These are phyloP conservation scores for Mus minutoides DNA, from an alignment of 2,797 vertebrate species.

Conservation along the genomic window DNA sequence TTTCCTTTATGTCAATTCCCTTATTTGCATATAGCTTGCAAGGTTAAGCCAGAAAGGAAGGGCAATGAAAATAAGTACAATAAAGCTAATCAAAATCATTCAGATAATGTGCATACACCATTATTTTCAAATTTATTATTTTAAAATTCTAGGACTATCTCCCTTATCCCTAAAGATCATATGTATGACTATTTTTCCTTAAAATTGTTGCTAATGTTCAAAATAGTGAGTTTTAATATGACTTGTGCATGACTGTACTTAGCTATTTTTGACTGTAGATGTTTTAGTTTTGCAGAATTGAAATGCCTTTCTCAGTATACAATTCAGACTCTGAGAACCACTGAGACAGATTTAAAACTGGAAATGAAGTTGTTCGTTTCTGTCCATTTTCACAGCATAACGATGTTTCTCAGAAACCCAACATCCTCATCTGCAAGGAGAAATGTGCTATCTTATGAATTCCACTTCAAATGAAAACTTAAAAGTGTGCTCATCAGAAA, in stretches of 20 bases:
- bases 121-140: neutral
- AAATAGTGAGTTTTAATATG: neutral
- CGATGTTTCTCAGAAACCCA: neutral
- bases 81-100: neutral
- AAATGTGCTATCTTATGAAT: neutral
- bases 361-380: neutral
- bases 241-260: neutral
- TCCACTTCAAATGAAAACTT: conserved; percentile 12
- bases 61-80: neutral
- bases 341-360: neutral
- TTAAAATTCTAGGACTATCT: neutral
- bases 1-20: neutral
- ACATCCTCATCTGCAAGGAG: neutral
- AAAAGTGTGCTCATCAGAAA: conserved; percentile 26
- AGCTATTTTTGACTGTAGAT: neutral
- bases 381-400: neutral
- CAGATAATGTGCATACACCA: neutral
- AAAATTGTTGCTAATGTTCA: neutral
- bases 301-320: neutral
- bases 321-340: neutral
- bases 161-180: neutral
- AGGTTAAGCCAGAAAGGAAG: conserved; percentile 3
- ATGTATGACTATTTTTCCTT: neutral
- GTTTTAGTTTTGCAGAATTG: neutral
- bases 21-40: neutral